These are phyloP conservation scores for Agrotis segetum DNA, from an alignment of 2,888 invertebrate species.

Conservation along the genomic window DNA sequence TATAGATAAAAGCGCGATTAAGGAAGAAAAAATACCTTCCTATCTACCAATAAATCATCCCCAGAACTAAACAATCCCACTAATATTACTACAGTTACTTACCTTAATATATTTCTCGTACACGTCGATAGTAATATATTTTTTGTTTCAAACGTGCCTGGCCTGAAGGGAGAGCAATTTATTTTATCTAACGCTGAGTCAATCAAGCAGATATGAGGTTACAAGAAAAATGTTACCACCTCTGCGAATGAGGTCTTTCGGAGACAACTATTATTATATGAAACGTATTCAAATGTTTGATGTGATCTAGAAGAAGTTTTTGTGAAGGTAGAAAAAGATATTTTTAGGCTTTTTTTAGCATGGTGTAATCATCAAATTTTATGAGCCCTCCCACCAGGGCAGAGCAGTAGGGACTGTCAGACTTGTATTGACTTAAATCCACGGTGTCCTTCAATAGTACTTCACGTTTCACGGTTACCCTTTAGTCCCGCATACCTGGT, in stretches of 20 bases:
- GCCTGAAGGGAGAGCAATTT: constrained; percentile 56
- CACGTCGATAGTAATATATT: constrained; percentile 38
- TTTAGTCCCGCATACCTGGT: too few relatives aligned
- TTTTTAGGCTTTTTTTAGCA: not conserved
- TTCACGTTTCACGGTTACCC: too few relatives aligned
- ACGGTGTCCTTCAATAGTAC: too few relatives aligned
- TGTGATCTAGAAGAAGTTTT: not conserved
- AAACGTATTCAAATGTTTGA: constrained; percentile 24
- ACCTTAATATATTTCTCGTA: constrained; percentile 31
- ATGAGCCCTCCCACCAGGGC: too few relatives aligned
- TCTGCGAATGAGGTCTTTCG: constrained; percentile 26
- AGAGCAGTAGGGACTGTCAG: too few relatives aligned
- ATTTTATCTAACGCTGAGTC: constrained; percentile 62
- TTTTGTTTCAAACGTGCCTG: constrained; percentile 48
- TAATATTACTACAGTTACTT: not conserved
- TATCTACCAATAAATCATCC: not conserved
- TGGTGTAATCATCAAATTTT: too few relatives aligned
- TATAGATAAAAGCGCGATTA: too few relatives aligned
- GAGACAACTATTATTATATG: constrained; percentile 40
- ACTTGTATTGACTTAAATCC: too few relatives aligned
- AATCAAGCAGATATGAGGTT: constrained; percentile 60
- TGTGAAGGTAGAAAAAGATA: not conserved
- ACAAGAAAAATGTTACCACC: constrained; percentile 59
- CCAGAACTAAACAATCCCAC: not conserved
- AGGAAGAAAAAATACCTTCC: not conserved